phyloP scores from a whole-genome alignment of 2,888 invertebrate species.

The Camptogramma bilineatum region DNA sequence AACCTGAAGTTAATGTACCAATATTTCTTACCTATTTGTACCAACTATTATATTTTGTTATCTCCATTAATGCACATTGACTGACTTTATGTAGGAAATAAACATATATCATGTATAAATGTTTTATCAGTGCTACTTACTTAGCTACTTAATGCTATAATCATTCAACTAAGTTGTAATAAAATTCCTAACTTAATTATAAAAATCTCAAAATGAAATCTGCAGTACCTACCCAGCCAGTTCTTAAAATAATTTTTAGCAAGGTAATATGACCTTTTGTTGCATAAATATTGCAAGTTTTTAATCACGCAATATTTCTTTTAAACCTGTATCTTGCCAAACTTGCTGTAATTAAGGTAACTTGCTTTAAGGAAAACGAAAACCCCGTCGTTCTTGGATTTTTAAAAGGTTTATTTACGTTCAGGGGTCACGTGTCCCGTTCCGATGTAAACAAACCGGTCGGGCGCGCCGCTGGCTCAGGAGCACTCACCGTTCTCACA shows the following conservation, averaged over 20 bases:
- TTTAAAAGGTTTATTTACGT: slow-evolving; percentile 60
- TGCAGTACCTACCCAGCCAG: background rate
- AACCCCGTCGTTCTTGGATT: slow-evolving; percentile 31
- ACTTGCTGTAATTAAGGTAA: slow-evolving; percentile 19
- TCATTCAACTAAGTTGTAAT: background rate
- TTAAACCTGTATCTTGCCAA: slow-evolving; percentile 16
- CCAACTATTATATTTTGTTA: slow-evolving; percentile 15
- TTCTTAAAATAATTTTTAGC: background rate
- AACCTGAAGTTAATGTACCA: slow-evolving; percentile 2
- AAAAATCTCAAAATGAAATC: background rate
- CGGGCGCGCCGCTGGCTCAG: slow-evolving; percentile 49
- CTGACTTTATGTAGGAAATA: slow-evolving; percentile 30
- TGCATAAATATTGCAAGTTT: background rate
- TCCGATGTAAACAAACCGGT: slow-evolving; percentile 82
- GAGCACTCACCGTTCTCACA: slow-evolving; percentile 84
- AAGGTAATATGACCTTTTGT: background rate
- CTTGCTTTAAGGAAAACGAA: slow-evolving; percentile 41
- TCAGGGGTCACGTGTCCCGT: slow-evolving; percentile 71
- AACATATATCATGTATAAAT: slow-evolving; percentile 31
- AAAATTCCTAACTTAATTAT: background rate
- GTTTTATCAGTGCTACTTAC: slow-evolving; percentile 30
- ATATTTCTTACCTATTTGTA: background rate
- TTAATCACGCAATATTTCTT: slow-evolving; percentile 1
- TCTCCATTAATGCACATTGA: slow-evolving; percentile 18
- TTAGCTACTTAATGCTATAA: background rate